Base-by-base conservation (phyloP, 2,888 invertebrate species). In the Ornithoptera priamus region DNA sequence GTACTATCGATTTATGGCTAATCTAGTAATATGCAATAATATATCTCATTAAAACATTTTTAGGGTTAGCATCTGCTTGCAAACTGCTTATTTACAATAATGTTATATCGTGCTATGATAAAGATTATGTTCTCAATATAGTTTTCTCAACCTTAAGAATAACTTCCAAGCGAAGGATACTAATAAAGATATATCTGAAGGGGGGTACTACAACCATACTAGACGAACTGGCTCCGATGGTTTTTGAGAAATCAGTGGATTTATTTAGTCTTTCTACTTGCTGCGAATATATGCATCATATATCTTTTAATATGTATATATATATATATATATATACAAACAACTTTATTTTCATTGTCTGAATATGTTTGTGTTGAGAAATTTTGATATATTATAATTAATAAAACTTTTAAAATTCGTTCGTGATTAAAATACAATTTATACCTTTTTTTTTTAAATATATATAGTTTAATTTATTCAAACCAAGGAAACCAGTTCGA, bases 1-100 rank as follows among this genome's bases (percentile, higher is more conserved):
- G 90, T 91, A 90, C 90, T 91, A 91, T 90, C 85, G 87, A 86
- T 87, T 89, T 87, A 88, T 78, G 84, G 89, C 86, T 92, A 87
- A 82, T 83, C 89, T 90, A 90, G 85, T 82, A 79, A 86, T 89
- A 89, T 86, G 87, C 83, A 78, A 80, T 82, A 80, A 76, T 80
- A 80, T 80, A 79, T 79, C 81, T 88, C 78, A 81, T 85, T 84
- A 84, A 83, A 12, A 86, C 81, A 86, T 70, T 62, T 84, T 85
- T 79, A 80, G 77, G 72, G 80, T 77, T 89, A 90, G 90, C 89
- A 83, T 89, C 85, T 86, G 88, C 80, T 78, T 84, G 84, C 85
- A 76, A 80, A 83, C 78, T 83, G 85, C 84, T 79, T 89, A 89
- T 89, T 81, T 89, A 90, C 87, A 89, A 82, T 77, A 78, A 75